Base-by-base conservation (phyloP, 2,888 invertebrate species). In the Magallana nippona region DNA sequence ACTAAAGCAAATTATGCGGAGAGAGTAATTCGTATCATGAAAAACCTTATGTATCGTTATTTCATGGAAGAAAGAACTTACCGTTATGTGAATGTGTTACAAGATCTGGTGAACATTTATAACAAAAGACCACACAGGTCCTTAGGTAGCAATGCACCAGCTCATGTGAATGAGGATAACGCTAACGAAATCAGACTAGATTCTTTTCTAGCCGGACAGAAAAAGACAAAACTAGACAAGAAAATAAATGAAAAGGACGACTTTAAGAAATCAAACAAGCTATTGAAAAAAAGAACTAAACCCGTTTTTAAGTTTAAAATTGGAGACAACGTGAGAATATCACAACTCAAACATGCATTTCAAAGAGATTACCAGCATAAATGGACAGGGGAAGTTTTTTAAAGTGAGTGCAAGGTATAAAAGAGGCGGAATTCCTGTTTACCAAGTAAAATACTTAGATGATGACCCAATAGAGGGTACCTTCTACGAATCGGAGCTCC, bases 351-450 rank as follows among this genome's bases (percentile, higher is more conserved):
- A 78, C 84, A 82, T 44, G 78, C 84, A 27, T 87, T 87, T 79
- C 81, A 85, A 78, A 82, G 85, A 27, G 85, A 84, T 63, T 85
- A 86, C 71, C 85, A 85, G 32, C 86, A 86, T 56, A 86, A 86
- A 82, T 85, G 86, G 86, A 86, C 86, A 2, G 85, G 84, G 78
- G 86, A 85, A 79, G n/a, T 63, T 81, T 27, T 87, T 85, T 44
- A 82, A 62, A 27, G 82, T 87, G 13, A 19, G 57, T 13, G 19
- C n/a, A 2, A 82, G 85, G 55, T 85, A 85, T 77, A 55, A 85
- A 15, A 78, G 87, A 55, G 79, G 84, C n/a, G 84, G 79, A 22
- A 82, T 85, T 63, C 81, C 83, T 10, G 82, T 85, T 13, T 87
- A 87, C 60, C 82, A 83, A 81, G n/a, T 86, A 22, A 78, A 77